phyloP scores from a whole-genome alignment of 23 tunicate genomes.

The Botrylloides violaceus region DNA sequence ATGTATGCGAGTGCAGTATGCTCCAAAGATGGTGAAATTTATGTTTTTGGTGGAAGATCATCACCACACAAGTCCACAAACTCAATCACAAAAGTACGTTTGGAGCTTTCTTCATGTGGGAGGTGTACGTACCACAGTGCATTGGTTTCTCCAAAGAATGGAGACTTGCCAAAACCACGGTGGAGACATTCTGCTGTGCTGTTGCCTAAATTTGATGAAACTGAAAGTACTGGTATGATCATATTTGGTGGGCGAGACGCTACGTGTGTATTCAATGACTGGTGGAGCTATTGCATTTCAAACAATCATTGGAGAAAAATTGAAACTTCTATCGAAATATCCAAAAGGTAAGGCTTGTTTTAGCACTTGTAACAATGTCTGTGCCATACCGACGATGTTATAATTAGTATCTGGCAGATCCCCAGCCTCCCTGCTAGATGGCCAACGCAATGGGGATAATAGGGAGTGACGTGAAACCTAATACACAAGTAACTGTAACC shows the following conservation, averaged over 20 bases:
- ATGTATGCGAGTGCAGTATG: slow-evolving; percentile 8
- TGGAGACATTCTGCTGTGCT: slow-evolving; percentile 59
- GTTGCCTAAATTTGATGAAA: neutral
- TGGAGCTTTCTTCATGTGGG: neutral
- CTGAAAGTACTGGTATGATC: slow-evolving; percentile 26
- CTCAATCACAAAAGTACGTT: neutral
- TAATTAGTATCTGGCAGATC: too few species aligned
- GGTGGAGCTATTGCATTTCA: slow-evolving; percentile 20
- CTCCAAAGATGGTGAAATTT: neutral
- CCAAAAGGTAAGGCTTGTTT: too few species aligned
- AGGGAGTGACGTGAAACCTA: too few species aligned
- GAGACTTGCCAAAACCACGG: slow-evolving; percentile 22
- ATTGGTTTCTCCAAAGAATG: neutral
- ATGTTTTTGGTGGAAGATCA: slow-evolving; percentile 70
- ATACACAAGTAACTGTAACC: too few species aligned
- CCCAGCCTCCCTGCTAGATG: too few species aligned
- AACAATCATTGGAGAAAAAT: neutral
- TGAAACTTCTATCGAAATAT: too few species aligned
- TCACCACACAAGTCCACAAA: slow-evolving; percentile 40
- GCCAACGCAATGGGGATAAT: too few species aligned
- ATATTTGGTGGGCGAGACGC: slow-evolving; percentile 68
- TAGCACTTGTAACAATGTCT: too few species aligned
- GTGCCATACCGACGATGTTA: too few species aligned
- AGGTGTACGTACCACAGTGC: neutral
- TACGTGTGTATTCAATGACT: slow-evolving; percentile 28